Evolutionary conservation across 2,113 vertebrate genomes (phyloP).

Genomic region (Alouatta palliata): DNA sequence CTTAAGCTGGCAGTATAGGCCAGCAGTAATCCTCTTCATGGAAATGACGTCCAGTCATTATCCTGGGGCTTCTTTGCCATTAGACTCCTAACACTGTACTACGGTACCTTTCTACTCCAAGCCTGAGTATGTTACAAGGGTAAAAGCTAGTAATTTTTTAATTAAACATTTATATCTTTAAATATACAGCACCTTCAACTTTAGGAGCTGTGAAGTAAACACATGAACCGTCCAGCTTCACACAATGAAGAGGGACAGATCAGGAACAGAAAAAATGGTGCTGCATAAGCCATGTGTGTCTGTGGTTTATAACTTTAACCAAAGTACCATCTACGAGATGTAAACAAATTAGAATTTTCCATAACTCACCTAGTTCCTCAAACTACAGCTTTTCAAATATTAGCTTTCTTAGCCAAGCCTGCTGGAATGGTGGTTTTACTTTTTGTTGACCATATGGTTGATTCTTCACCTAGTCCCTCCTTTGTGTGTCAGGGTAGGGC

Average conservation of each 20-base stretch:
- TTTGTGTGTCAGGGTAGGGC: not conserved
- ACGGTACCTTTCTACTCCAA: not conserved
- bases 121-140: not conserved
- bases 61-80: not conserved
- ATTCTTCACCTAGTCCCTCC: not conserved
- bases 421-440: not conserved
- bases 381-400: conserved; percentile 32
- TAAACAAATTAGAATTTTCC: not conserved
- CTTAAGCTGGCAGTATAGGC: not conserved
- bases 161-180: not conserved
- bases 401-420: not conserved
- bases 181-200: not conserved
- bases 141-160: not conserved
- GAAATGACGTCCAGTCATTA: not conserved
- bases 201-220: not conserved
- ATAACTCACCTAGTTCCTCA: not conserved
- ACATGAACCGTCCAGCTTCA: not conserved
- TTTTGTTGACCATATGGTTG: not conserved
- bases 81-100: not conserved
- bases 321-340: not conserved
- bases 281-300: not conserved
- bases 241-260: not conserved
- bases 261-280: not conserved
- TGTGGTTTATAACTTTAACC: not conserved
- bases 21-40: not conserved